Evolutionary conservation across 2,888 invertebrate genomes (phyloP), one percentile per base, ranked within the genome.

Genomic region (Microlaimidae sp.): DNA sequence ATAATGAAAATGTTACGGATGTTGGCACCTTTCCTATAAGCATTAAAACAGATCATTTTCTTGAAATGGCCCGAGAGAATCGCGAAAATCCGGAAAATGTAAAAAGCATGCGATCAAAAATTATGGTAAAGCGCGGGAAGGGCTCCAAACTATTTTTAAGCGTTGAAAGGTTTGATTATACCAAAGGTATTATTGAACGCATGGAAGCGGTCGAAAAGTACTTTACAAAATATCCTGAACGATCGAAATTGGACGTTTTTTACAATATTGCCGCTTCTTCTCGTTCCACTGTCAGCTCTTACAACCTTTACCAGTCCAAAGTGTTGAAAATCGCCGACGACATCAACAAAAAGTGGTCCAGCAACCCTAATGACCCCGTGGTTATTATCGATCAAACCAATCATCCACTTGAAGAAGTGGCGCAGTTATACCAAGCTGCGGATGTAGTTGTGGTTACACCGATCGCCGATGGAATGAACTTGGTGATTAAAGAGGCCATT

Each of bases 401-500:
- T 46, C 51, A 46, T 7, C 51, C 58, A 17, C 73, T 73, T 57
- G 70, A 69, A 24, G 69, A 73, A 52, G 60, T 74, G 45, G 69
- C 72, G 17, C 71, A 71, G 2, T 68, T 72, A 52, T 74, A 74
- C 58, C 59, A 72, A 23, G 87, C 87, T 63, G 80, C 87, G 0
- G 82, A 85, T 0, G 85, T 88, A 0, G 85, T 85, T 29, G 73
- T 88, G 41, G 86, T 88, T 1, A 87, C 87, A 0, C 88, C 88
- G 0, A 71, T 88, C 2, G 76, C 88, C 51, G 87, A 87, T 64
- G 74, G 74, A 50, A 88, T 88, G 87, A 88, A 88, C 72, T 76
- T 88, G 52, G 87, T 88, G 0, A 87, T 87, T 5, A 88, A 88
- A 69, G 88, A 88, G 70, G 88, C 88, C 1, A 87, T 87, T 66